phyloP scores from a whole-genome alignment of 2,888 invertebrate genomes.

The Scaptomyza polygonia region DNA sequence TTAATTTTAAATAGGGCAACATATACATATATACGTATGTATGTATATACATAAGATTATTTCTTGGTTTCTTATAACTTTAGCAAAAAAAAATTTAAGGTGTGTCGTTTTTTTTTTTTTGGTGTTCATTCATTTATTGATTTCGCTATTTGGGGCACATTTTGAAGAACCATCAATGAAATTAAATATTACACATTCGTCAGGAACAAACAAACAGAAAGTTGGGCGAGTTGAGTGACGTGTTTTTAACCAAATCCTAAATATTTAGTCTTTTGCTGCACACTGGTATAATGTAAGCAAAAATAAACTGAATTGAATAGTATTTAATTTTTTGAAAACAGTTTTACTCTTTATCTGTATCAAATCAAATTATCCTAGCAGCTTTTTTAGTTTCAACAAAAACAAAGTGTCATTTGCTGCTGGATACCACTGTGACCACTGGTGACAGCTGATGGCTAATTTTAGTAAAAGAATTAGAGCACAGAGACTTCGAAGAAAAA shows the following conservation, averaged over 20 bases:
- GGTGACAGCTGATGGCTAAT: constrained; percentile 32
- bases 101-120: constrained; percentile 33
- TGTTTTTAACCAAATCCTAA: constrained; percentile 16
- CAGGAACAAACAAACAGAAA: constrained; percentile 30
- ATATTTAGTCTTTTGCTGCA: constrained; percentile 28
- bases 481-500: constrained; percentile 25
- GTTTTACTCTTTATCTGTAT: background rate
- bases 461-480: constrained; percentile 57
- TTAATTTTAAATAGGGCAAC: constrained; percentile 24
- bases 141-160: constrained; percentile 25
- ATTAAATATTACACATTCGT: constrained; percentile 61
- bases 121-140: constrained; percentile 40
- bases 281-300: constrained; percentile 21
- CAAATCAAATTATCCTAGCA: too few species aligned
- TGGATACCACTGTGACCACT: constrained; percentile 31
- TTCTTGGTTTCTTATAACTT: too few species aligned
- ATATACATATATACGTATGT: background rate
- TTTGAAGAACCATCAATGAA: constrained; percentile 60
- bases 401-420: background rate
- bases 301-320: background rate
- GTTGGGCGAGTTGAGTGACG: constrained; percentile 31
- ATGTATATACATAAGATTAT: too few species aligned
- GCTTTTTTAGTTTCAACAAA: too few species aligned
- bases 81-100: constrained; percentile 38
- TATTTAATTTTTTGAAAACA: background rate